Evolutionary conservation across 2,113 vertebrate genomes (phyloP).

Genomic region (Hippocampus mohnikei): DNA sequence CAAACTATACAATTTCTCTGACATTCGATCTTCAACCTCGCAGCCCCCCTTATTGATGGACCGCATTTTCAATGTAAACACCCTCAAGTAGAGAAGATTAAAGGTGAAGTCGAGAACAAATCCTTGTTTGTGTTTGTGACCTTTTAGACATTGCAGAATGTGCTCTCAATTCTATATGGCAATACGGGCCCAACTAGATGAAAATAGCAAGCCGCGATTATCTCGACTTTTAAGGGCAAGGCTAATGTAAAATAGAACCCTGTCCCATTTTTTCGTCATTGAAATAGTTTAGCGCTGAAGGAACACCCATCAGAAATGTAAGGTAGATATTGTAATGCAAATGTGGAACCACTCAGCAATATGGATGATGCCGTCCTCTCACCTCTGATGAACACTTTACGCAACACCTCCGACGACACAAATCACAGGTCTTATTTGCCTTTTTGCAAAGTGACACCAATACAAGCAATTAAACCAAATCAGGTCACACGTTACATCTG

Average conservation of each 20-base stretch:
- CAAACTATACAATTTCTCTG: neutral
- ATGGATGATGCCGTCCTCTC: neutral
- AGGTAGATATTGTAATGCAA: neutral
- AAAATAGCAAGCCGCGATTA: neutral
- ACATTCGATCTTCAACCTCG: neutral
- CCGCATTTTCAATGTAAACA: neutral
- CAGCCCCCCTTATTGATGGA: neutral
- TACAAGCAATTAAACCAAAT: conserved; percentile 1
- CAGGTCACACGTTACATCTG: conserved; percentile 4
- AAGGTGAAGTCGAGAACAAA: neutral
- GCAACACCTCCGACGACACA: neutral
- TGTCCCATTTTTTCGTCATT: conserved; percentile 1
- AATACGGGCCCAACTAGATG: neutral
- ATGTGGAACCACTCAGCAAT: neutral
- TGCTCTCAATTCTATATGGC: neutral
- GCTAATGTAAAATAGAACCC: neutral
- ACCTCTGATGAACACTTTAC: neutral
- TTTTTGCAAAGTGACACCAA: conserved; percentile 4
- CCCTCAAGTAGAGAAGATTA: neutral
- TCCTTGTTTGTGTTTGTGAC: neutral
- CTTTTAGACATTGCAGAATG: neutral
- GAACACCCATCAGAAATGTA: neutral
- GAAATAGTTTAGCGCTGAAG: neutral
- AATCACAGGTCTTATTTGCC: neutral
- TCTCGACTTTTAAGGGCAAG: neutral